Conservation (phyloP, 2,888 invertebrate species). For the Marasmarcha lunaedactyla region DNA sequence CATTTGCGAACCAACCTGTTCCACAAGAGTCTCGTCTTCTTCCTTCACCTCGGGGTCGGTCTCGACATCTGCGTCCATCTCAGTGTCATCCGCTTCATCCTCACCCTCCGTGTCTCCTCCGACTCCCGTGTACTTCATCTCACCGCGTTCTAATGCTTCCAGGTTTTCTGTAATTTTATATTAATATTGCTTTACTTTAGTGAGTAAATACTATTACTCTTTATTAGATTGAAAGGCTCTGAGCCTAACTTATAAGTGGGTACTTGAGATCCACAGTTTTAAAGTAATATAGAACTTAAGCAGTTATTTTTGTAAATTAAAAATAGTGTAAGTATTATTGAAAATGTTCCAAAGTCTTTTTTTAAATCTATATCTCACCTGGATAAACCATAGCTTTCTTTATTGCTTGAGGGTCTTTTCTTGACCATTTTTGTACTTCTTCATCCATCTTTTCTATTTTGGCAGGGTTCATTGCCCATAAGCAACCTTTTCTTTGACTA, state of each 20-base stretch:
- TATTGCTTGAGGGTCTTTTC: constrained; percentile 93
- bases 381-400: constrained; percentile 95
- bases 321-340: no score
- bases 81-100: constrained; percentile 65
- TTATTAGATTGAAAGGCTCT: no score
- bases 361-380: no score
- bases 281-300: no score
- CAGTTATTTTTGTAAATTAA: no score
- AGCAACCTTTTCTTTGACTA: constrained; percentile 87
- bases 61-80: constrained; percentile 69
- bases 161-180: constrained; percentile 72
- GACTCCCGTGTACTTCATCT: constrained; percentile 83
- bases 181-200: background rate
- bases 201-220: background rate
- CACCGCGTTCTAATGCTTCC: constrained; percentile 86
- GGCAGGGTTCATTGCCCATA: constrained; percentile 97
- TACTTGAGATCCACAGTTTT: no score
- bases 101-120: constrained; percentile 78
- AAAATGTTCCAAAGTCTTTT: no score
- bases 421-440: constrained; percentile 97
- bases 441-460: constrained; percentile 98
- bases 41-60: constrained; percentile 65
- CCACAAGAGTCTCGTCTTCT: constrained; percentile 68
- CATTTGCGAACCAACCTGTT: constrained; percentile 28
- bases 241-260: no score